These are phyloP conservation scores for Myotis yumanensis DNA, from an alignment of 2,113 vertebrate genomes.

Conservation along the genomic window DNA sequence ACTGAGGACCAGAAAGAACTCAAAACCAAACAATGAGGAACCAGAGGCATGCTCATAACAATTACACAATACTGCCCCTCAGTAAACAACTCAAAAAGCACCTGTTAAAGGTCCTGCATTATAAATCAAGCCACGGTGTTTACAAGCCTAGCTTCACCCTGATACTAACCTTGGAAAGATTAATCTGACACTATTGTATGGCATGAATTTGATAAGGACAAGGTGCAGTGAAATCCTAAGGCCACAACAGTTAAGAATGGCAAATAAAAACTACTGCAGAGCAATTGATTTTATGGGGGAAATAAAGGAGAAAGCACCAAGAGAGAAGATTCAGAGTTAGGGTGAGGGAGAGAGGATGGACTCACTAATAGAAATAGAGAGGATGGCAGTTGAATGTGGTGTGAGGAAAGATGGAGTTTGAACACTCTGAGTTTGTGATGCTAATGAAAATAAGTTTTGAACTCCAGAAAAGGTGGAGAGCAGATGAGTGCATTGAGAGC, in stretches of 20 bases:
- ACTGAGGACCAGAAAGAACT: background rate
- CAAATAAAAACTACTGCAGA: background rate
- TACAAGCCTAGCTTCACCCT: background rate
- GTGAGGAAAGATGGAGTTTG: background rate
- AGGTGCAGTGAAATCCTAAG: no score
- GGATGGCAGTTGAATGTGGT: background rate
- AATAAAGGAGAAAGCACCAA: background rate
- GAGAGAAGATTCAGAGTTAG: no score
- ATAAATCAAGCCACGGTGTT: background rate
- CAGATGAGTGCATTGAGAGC: background rate
- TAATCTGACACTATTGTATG: background rate
- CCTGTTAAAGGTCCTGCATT: background rate
- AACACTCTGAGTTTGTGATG: background rate
- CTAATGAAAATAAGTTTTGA: background rate
- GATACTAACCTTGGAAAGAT: background rate
- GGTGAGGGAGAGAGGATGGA: accelerated
- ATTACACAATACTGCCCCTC: background rate
- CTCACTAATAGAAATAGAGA: background rate
- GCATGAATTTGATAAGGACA: background rate
- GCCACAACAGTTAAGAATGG: no score
- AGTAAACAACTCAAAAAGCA: background rate
- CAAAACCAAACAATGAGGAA: background rate
- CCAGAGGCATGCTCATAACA: background rate
- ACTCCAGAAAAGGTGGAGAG: background rate
- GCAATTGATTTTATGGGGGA: no score